Base-by-base conservation (phyloP, 2,797 vertebrate species). In the Megaceryle alcyon region DNA sequence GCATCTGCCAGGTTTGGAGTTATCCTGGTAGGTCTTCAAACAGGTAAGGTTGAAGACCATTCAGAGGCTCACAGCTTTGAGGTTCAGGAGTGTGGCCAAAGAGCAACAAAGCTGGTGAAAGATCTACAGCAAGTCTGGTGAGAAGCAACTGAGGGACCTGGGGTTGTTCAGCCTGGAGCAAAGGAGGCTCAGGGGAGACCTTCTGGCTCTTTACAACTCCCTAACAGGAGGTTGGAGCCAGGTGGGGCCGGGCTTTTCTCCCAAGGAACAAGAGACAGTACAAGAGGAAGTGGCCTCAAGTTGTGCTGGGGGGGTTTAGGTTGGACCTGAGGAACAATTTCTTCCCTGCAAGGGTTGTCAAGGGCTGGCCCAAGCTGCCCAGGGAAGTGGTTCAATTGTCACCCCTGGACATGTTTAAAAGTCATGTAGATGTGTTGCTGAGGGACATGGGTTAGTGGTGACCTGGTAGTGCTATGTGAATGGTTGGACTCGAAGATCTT, bases 11-110 rank as follows among this genome's bases (percentile, higher is more conserved):
- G 11, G 16, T 54, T 57, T 43, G 44, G 20, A 26, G 31, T 48
- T 78, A 35, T 41, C 14, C n/a, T 1, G 1, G 10, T 65, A 33
- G 19, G 7, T 59, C 9, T 44, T 66, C 48, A 70, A 72, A 64
- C 20, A 61, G 22, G 25, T 57, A 22, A 28, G 31, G 7, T 1
- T 70, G 31, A n/a, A 63, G 37, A 26, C 6, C 37, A 6, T 3
- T 29, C 4, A 29, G 35, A 77, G 5, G 14, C 20, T 92, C 29
- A 1, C 1, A 1, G n/a, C 29, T 83, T 66, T 46, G 43, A 35
- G n/a, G 9, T 0, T 8, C 63, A 82, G 19, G 39, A 59, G 33
- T 0, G 0, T 48, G 18, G 41, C 77, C 72, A 41, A 0, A 64
- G n/a, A 16, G 21, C 48, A 72, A 49, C 0, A 0, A 51, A 77